A percentile compares a stretch with the other conserved stretches of the same genome.
Conservation (phyloP, 2,113 vertebrate genomes). For the Opisthocomus hoazin region DNA sequence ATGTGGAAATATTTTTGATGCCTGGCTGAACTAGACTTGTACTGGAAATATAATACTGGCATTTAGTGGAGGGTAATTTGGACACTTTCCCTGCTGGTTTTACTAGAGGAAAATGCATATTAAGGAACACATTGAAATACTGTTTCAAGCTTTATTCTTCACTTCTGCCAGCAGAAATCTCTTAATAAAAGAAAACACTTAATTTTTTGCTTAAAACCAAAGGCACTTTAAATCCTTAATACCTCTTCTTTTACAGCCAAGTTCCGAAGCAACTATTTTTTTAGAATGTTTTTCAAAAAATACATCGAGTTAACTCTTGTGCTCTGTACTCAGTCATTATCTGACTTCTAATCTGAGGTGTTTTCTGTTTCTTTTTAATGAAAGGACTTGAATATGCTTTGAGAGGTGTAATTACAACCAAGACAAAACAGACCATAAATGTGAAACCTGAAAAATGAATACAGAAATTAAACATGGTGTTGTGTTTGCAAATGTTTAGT, state of each 20-base stretch:
- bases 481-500: accelerated
- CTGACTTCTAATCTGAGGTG: not conserved
- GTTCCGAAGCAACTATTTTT: not conserved
- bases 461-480: not conserved
- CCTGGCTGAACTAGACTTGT: constrained; percentile 11
- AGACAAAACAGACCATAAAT: not conserved
- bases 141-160: constrained; percentile 58
- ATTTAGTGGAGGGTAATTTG: constrained; percentile 69
- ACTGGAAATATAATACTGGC: constrained; percentile 63
- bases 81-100: constrained; percentile 76
- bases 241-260: not conserved
- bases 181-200: constrained; percentile 41
- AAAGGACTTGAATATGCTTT: not conserved
- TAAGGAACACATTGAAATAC: constrained; percentile 69
- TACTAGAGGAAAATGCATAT: constrained; percentile 66
- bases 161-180: constrained; percentile 36
- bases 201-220: not conserved
- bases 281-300: not conserved
- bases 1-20: constrained; percentile 45
- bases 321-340: not conserved
- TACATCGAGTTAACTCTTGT: not conserved
- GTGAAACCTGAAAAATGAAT: not conserved
- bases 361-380: not conserved
- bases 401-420: not conserved
- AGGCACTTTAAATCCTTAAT: not conserved